phyloP scores from a whole-genome alignment of 2,888 invertebrate species.

The Sepioteuthis lessoniana region DNA sequence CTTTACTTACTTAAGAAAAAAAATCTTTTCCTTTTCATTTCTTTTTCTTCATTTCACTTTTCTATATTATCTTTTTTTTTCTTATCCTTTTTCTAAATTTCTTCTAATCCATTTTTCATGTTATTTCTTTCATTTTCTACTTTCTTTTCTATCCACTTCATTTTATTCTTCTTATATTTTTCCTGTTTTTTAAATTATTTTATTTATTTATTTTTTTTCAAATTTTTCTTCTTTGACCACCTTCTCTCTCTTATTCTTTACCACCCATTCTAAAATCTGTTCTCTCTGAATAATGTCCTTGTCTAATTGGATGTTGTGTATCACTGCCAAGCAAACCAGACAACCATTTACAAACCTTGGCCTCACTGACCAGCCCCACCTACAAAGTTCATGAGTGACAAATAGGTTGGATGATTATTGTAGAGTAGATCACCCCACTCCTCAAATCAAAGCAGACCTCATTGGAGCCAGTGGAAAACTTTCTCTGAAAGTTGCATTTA shows the following conservation, averaged over 20 bases:
- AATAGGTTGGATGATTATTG: constrained; percentile 21
- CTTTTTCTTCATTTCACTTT: neutral
- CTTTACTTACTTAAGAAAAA: no score
- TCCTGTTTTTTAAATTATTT: no score
- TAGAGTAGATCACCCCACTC: neutral
- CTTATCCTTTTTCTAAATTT: no score
- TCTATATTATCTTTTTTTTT: neutral
- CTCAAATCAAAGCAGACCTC: neutral
- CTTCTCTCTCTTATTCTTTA: no score
- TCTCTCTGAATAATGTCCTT: constrained; percentile 15
- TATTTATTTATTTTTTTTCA: no score
- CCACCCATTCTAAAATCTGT: no score
- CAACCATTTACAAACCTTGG: neutral
- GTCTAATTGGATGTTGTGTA: constrained; percentile 33
- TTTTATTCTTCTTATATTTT: no score
- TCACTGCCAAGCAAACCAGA: neutral
- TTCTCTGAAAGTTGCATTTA: neutral
- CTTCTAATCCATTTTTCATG: no score
- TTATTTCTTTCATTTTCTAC: no score
- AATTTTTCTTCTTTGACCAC: no score
- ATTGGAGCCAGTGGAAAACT: neutral
- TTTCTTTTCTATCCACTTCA: no score
- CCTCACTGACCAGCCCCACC: constrained; percentile 1
- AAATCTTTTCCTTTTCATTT: neutral
- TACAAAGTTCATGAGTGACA: constrained; percentile 21